Percentiles rank a stretch among this genome's conserved stretches.
These are phyloP conservation scores for Ailurus styani DNA, from an alignment of 2,113 vertebrate genomes.

Conservation along the genomic window DNA sequence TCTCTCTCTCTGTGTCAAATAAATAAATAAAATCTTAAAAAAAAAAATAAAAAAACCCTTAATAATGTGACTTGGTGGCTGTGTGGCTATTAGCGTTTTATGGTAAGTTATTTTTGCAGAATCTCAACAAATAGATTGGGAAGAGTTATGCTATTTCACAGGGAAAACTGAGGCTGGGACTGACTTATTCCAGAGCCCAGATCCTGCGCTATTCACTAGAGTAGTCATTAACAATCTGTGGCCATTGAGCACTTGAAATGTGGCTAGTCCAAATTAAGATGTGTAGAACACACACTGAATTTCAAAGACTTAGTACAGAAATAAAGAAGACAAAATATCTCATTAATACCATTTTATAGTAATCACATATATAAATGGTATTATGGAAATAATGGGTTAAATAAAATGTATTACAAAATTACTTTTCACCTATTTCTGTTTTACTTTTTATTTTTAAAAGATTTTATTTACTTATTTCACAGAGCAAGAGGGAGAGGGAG, in stretches of 20 bases:
- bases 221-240: not conserved
- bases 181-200: not conserved
- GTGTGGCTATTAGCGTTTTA: not conserved
- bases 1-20: no score
- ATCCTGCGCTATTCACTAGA: not conserved
- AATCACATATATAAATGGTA: not conserved
- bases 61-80: not conserved
- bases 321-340: not conserved
- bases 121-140: not conserved
- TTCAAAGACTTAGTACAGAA: conserved; percentile 20
- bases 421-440: not conserved
- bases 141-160: not conserved
- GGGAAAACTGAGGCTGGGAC: not conserved
- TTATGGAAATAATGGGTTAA: not conserved
- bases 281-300: not conserved
- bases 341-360: not conserved
- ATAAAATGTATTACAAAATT: not conserved
- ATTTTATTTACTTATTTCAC: not conserved
- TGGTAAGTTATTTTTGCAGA: not conserved
- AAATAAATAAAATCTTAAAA: no score
- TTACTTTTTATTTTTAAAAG: not conserved
- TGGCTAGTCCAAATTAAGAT: not conserved
- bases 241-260: not conserved
- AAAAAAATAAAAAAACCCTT: not conserved
- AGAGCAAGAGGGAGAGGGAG: no score